phyloP scores from a whole-genome alignment of 2,113 vertebrate species.

The Ophthalmolycus amberensis region DNA sequence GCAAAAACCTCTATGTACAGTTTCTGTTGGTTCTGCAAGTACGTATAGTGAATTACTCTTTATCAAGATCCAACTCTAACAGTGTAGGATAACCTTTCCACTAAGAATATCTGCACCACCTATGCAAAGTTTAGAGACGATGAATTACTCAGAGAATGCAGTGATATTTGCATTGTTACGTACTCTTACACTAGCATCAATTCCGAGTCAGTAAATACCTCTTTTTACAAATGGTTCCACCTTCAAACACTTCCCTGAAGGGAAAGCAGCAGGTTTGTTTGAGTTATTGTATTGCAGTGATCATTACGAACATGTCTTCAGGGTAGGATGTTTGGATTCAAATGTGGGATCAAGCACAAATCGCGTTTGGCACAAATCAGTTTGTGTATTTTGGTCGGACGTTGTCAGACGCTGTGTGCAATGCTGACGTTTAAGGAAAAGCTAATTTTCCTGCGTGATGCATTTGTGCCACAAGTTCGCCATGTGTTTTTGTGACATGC shows the following conservation, averaged over 20 bases:
- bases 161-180: not conserved
- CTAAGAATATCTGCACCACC: not conserved
- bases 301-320: not conserved
- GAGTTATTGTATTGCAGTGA: conserved; percentile 3
- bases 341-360: conserved; percentile 19
- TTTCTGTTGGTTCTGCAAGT: conserved; percentile 15
- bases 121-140: conserved; percentile 1
- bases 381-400: conserved; percentile 1
- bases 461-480: conserved; percentile 28
- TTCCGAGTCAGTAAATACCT: not conserved
- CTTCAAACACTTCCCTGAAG: not conserved
- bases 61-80: not conserved
- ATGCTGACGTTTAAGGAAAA: conserved; percentile 41
- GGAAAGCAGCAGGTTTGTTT: conserved; percentile 1
- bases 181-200: not conserved
- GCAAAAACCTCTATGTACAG: conserved; percentile 14
- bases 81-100: not conserved
- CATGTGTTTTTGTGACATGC: conserved; percentile 39
- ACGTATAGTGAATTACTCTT: not conserved
- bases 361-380: not conserved
- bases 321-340: conserved; percentile 15
- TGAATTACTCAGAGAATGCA: conserved; percentile 1
- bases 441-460: conserved; percentile 31
- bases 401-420: conserved; percentile 17
- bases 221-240: not conserved